A percentile compares a stretch with the other conserved stretches of the same genome.
Conservation (phyloP, 2,888 invertebrate genomes). For the Operophtera brumata region DNA sequence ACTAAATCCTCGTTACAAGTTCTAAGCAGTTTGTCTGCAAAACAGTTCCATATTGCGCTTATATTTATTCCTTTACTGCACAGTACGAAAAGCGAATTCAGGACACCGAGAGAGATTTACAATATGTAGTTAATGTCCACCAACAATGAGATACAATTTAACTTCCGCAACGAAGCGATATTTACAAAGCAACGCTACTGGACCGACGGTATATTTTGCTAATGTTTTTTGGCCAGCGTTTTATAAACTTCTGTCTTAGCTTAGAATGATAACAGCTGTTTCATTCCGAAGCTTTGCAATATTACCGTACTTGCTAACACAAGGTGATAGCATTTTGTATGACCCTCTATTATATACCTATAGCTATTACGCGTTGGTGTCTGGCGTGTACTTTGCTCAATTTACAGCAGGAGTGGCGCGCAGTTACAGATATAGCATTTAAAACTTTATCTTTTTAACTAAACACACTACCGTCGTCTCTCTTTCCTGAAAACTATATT, state of each 20-base stretch:
- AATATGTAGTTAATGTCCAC: slow-evolving; percentile 69
- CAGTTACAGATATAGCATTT: too few relatives aligned
- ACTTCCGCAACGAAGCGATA: slow-evolving; percentile 61
- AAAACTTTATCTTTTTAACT: too few relatives aligned
- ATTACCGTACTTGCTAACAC: too few relatives aligned
- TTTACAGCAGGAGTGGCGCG: too few relatives aligned
- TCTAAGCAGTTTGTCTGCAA: slow-evolving; percentile 15
- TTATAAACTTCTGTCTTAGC: slow-evolving; percentile 45
- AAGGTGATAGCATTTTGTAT: too few relatives aligned
- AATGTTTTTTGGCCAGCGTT: slow-evolving; percentile 66
- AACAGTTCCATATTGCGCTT: slow-evolving; percentile 21
- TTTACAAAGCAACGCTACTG: slow-evolving; percentile 62
- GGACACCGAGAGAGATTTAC: slow-evolving; percentile 65
- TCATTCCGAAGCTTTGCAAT: not conserved
- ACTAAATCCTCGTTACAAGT: not conserved
- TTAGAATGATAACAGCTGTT: not conserved
- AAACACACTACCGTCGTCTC: too few relatives aligned
- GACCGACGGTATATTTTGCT: slow-evolving; percentile 54
- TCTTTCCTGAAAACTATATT: too few relatives aligned
- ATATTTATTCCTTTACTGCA: slow-evolving; percentile 20
- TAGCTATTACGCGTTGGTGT: too few relatives aligned
- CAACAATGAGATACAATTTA: slow-evolving; percentile 75
- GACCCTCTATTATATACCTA: too few relatives aligned
- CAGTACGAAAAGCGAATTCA: slow-evolving; percentile 38
- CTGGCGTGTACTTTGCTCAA: too few relatives aligned